Percentiles rank a stretch among this genome's conserved stretches.
phyloP scores from a whole-genome alignment of 2,113 vertebrate genomes.

The Corythoichthys haematopterus region DNA sequence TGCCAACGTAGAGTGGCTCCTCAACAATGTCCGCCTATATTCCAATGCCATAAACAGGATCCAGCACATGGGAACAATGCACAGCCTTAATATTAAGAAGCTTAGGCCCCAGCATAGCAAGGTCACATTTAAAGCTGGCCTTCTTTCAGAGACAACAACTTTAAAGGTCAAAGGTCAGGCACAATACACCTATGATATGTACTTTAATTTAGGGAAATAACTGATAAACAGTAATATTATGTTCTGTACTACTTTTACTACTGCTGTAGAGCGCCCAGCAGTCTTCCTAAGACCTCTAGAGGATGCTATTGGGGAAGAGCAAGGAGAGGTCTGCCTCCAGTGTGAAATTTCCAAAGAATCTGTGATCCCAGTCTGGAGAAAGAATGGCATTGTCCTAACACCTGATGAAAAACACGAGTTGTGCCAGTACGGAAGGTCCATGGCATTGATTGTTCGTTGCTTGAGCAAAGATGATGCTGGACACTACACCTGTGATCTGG shows the following conservation, averaged over 20 bases:
- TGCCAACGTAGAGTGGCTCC: conserved; percentile 84
- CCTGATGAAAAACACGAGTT: conserved; percentile 80
- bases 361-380: conserved; percentile 82
- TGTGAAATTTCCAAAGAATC: conserved; percentile 85
- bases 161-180: conserved; percentile 87
- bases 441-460: conserved; percentile 76
- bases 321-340: conserved; percentile 74
- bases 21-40: conserved; percentile 78
- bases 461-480: conserved; percentile 82
- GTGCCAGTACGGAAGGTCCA: conserved; percentile 73
- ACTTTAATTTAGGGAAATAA: conserved; percentile 8
- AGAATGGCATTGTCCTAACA: conserved; percentile 74
- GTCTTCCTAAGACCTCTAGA: conserved; percentile 88
- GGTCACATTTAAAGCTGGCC: conserved; percentile 74
- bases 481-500: conserved; percentile 83
- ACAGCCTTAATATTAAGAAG: conserved; percentile 79
- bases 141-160: conserved; percentile 66
- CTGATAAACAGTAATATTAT: neutral
- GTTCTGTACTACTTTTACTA: neutral
- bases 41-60: conserved; percentile 81
- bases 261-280: conserved; percentile 76
- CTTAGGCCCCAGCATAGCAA: conserved; percentile 76
- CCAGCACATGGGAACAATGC: conserved; percentile 74
- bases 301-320: conserved; percentile 78
- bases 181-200: neutral